Evolutionary conservation across 2,113 vertebrate genomes (phyloP), one percentile per base, ranked within the genome.

Genomic region (Nibea coibor): DNA sequence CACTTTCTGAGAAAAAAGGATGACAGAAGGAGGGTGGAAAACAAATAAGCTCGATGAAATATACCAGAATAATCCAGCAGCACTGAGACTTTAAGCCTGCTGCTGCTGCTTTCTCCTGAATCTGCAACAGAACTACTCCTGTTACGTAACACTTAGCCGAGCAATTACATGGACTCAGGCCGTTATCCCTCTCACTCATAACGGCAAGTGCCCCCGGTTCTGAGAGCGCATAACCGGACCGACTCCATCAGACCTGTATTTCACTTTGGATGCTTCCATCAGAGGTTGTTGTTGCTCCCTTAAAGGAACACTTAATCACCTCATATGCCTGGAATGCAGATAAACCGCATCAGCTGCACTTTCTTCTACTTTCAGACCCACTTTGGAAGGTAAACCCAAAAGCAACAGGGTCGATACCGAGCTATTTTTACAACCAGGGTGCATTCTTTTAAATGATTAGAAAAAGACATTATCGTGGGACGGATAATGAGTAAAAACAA

Each of bases 101-200:
- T 48, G 81, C 74, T 59, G n/a, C n/a, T n/a, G n/a, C n/a, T n/a
- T 72, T 43, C 83, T 81, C 74, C 84, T 20, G 78, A 87, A 80
- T 87, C 78, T 68, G 83, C 69, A 87, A 64, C 78, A 64, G 39
- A 81, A 63, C 77, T 19, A 15, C 3, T 81, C 47, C 77, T 75
- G 82, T 89, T 91, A 89, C 15, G 3, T 86, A 91, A 91, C 85
- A 53, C 62, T 62, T 24, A 56, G 81, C 28, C 0, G 59, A 78
- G 73, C 86, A 78, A 66, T 83, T 75, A 83, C 78, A 84, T 0
- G 7, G 75, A 72, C 54, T 42, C 65, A 48, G 68, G 56, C 61
- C 5, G 80, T 85, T 72, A 78, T 75, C 70, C 79, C 82, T 47
- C 8, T 39, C 35, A 7, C 35, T 39, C 35, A 39, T 39, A 39